These are phyloP conservation scores for Leptobrachium leishanense DNA, from an alignment of 2,113 vertebrate species.

Conservation along the genomic window DNA sequence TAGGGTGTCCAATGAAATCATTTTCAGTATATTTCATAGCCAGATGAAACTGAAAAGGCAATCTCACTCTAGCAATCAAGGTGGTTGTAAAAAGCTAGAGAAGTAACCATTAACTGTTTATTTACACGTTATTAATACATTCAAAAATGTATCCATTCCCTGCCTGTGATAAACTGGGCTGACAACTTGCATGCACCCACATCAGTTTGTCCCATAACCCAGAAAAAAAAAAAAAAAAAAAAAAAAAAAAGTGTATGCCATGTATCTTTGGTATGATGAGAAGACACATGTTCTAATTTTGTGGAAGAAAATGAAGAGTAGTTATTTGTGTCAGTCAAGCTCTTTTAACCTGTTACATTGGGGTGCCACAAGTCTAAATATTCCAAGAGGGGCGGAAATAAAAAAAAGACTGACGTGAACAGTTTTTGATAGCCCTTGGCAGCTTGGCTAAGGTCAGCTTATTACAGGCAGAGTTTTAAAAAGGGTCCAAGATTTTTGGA, in stretches of 20 bases:
- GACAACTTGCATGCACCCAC: not conserved
- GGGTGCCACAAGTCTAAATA: not conserved
- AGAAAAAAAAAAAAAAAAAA: not conserved
- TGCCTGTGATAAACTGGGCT: not conserved
- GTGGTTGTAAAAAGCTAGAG: not conserved
- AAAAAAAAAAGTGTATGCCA: slow-evolving; percentile 9
- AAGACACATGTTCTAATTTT: slow-evolving; percentile 56
- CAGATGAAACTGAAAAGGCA: slow-evolving; percentile 13
- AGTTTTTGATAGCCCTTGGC: slow-evolving; percentile 30
- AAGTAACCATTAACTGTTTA: not conserved
- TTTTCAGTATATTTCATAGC: slow-evolving; percentile 1
- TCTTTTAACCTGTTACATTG: slow-evolving; percentile 6
- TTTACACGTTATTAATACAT: slow-evolving; percentile 10
- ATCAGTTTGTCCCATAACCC: not conserved
- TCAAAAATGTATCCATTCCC: not conserved
- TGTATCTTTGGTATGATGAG: slow-evolving; percentile 65
- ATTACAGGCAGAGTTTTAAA: not conserved
- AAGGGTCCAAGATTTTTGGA: not conserved
- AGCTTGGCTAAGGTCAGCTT: not conserved
- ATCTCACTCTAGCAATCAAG: slow-evolving; percentile 1
- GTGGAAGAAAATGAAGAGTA: not conserved
- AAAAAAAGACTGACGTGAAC: slow-evolving; percentile 50
- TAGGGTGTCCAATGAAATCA: not conserved
- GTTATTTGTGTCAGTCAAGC: not conserved
- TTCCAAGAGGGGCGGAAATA: slow-evolving; percentile 22